These are phyloP conservation scores for Diacarnus erythraeanus DNA, from an alignment of 37 sponge, comb jelly and placozoan species.

Conservation along the genomic window DNA sequence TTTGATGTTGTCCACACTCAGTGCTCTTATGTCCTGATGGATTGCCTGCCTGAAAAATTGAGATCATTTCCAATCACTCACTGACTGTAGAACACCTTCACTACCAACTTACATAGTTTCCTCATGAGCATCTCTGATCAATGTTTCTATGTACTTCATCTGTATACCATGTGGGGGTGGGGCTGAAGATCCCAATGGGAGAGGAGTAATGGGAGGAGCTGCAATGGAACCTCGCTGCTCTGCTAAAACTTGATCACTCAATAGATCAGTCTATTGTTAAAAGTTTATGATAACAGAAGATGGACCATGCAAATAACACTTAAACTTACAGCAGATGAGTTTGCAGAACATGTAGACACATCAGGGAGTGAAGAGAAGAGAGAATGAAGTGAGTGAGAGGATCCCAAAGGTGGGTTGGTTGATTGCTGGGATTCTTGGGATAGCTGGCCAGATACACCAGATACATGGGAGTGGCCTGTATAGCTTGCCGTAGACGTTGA, in stretches of 20 bases:
- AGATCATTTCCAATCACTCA: too few species aligned
- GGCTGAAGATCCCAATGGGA: background rate
- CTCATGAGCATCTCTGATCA: constrained; percentile 33
- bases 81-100: too few species aligned
- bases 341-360: too few species aligned
- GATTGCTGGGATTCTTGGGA: too few species aligned
- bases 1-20: constrained; percentile 52
- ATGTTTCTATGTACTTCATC: constrained; percentile 41
- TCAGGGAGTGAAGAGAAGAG: too few species aligned
- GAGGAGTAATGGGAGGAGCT: constrained; percentile 1
- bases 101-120: constrained; percentile 6
- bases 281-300: background rate
- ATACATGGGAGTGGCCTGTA: too few species aligned
- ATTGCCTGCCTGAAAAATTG: constrained; percentile 33
- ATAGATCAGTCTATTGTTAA: background rate
- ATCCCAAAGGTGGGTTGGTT: too few species aligned
- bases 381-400: too few species aligned
- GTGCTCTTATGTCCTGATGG: constrained; percentile 52
- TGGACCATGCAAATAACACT: background rate
- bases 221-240: background rate
- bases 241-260: background rate
- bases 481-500: too few species aligned
- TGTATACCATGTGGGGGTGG: constrained; percentile 28
- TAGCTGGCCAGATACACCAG: too few species aligned
- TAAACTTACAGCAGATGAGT: too few species aligned